phyloP scores from a whole-genome alignment of 2,888 invertebrate species.

The Caenorhabditis doughertyi region DNA sequence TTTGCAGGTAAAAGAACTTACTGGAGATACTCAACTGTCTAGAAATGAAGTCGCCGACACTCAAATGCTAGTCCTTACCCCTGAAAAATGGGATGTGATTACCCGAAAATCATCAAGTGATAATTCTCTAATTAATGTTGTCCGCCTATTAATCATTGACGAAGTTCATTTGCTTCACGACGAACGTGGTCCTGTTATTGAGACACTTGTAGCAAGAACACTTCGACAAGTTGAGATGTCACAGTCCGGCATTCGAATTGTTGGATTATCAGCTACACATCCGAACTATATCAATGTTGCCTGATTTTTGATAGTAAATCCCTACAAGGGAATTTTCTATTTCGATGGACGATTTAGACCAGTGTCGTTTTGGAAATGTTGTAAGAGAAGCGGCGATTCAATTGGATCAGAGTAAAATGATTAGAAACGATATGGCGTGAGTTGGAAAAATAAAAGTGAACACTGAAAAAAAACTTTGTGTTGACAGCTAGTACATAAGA shows the following conservation, averaged over 20 bases:
- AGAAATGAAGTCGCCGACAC: conserved; percentile 95
- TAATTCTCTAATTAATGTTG: conserved; percentile 91
- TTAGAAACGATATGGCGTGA: conserved; percentile 89
- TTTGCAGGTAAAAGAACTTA: conserved; percentile 93
- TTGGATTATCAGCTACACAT: conserved; percentile 90
- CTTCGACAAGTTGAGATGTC: conserved; percentile 88
- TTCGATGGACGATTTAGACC: conserved; percentile 91
- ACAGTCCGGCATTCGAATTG: conserved; percentile 92
- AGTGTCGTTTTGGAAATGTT: conserved; percentile 88
- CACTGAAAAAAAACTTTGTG: too few species aligned
- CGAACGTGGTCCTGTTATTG: conserved; percentile 97
- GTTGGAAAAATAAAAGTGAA: too few species aligned
- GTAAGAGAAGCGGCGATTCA: conserved; percentile 90
- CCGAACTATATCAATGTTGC: conserved; percentile 99
- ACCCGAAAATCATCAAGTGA: conserved; percentile 93
- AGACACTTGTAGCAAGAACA: conserved; percentile 96
- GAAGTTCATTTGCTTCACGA: conserved; percentile 97
- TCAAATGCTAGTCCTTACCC: conserved; percentile 98
- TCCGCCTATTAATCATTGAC: conserved; percentile 95
- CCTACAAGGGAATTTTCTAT: conserved; percentile 86
- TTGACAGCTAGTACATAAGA: too few species aligned
- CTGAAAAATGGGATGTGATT: conserved; percentile 99
- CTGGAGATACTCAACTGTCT: conserved; percentile 98
- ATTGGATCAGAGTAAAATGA: conserved; percentile 94
- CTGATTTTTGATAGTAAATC: conserved; percentile 93